Conservation (phyloP, 2,113 vertebrate species). For the Cairina moschata region DNA sequence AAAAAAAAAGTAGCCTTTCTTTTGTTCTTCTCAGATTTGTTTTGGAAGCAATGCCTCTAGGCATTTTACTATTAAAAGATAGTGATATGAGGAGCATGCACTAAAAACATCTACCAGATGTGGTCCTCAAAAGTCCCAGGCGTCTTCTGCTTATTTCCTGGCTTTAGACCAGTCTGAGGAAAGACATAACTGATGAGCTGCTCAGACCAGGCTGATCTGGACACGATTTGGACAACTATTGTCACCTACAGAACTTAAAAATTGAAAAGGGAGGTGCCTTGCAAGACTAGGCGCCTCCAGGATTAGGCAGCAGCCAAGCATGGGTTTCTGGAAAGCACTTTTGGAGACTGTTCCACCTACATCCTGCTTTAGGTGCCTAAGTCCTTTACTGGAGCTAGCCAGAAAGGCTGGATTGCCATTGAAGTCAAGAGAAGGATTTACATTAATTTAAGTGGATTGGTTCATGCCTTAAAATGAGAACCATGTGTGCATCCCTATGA, state of each 20-base stretch:
- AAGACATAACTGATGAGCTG: constrained; percentile 36
- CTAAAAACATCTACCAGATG: constrained; percentile 54
- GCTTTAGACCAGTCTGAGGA: constrained; percentile 21
- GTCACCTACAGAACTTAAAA: constrained; percentile 59
- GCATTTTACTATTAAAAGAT: not conserved
- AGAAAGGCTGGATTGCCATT: constrained; percentile 44
- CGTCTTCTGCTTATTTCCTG: constrained; percentile 25
- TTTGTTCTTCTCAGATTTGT: not conserved
- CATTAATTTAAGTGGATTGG: constrained; percentile 52
- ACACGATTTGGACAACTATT: constrained; percentile 41
- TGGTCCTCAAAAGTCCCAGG: not conserved
- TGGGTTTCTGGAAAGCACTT: constrained; percentile 40
- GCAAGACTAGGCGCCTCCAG: constrained; percentile 60
- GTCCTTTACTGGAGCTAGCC: constrained; percentile 51
- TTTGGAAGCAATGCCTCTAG: not conserved
- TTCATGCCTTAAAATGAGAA: constrained; percentile 63
- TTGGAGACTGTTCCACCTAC: constrained; percentile 54
- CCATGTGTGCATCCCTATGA: constrained; percentile 51
- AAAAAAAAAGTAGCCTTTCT: not conserved
- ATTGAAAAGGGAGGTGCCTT: constrained; percentile 39
- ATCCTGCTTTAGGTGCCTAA: constrained; percentile 67
- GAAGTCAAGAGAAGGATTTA: constrained; percentile 59
- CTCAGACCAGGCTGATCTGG: constrained; percentile 40
- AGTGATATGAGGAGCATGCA: constrained; percentile 39
- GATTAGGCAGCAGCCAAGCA: constrained; percentile 64